A percentile compares a stretch with the other conserved stretches of the same genome.
These are phyloP conservation scores for Leptobrachium ailaonicum DNA, from an alignment of 2,113 vertebrate genomes.

Conservation along the genomic window DNA sequence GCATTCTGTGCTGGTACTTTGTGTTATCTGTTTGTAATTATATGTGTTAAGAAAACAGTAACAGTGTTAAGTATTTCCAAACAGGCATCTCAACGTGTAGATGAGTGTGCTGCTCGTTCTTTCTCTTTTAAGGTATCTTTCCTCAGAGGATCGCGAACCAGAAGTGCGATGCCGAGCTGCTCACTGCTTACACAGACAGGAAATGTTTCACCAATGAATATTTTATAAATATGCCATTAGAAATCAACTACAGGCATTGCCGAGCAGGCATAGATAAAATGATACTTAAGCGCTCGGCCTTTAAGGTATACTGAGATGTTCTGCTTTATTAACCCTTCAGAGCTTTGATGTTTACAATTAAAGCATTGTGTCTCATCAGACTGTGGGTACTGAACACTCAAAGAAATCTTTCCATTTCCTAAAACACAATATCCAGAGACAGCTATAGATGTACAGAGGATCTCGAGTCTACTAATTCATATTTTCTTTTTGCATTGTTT, in stretches of 20 bases:
- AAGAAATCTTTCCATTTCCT: too few species aligned
- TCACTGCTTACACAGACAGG: conserved; percentile 33
- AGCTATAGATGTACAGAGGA: too few species aligned
- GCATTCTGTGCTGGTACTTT: too few species aligned
- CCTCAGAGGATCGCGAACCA: neutral
- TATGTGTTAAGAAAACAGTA: too few species aligned
- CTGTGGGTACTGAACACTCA: too few species aligned
- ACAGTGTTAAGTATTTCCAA: too few species aligned
- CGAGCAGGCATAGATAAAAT: conserved; percentile 34
- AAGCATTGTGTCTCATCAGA: too few species aligned
- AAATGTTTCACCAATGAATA: conserved; percentile 45
- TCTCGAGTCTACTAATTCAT: too few species aligned
- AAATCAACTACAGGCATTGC: conserved; percentile 32
- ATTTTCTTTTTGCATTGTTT: too few species aligned
- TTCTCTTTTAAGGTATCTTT: neutral
- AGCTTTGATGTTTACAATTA: neutral
- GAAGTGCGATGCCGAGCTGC: conserved; percentile 19
- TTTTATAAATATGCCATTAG: conserved; percentile 51
- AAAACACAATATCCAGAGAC: too few species aligned
- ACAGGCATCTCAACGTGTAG: too few species aligned
- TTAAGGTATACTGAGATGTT: conserved; percentile 8
- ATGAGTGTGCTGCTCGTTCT: neutral
- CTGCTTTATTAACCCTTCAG: conserved; percentile 14
- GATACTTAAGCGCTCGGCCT: conserved; percentile 27
- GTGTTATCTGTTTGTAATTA: too few species aligned